Evolutionary conservation across 2,888 invertebrate genomes (phyloP).

Genomic region (Aporophyla nigra): DNA sequence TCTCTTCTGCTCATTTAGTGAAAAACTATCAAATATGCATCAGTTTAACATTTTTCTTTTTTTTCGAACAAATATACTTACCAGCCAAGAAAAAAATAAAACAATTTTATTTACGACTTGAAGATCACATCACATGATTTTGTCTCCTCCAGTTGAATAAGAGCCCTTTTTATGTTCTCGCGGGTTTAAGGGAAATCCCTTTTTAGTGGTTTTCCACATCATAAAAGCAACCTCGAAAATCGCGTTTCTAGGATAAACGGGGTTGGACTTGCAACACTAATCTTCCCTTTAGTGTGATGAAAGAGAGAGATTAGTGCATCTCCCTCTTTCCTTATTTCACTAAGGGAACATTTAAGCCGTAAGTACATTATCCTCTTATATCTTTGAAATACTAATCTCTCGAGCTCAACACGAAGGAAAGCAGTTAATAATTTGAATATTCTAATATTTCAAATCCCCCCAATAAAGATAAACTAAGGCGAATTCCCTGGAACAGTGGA

Average conservation of each 20-base stretch:
- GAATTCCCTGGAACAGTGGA: conserved; percentile 52
- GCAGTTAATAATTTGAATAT: conserved; percentile 44
- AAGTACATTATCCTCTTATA: conserved; percentile 39
- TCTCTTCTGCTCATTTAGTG: background rate
- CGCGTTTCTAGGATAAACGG: conserved; percentile 4
- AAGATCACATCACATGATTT: conserved; percentile 36
- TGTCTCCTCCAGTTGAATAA: conserved; percentile 44
- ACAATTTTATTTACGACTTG: conserved; percentile 33
- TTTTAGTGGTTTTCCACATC: conserved; percentile 47
- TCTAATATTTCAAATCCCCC: conserved; percentile 49
- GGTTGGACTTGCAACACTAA: conserved; percentile 4
- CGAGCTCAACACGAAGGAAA: conserved; percentile 21
- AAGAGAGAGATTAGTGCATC: background rate
- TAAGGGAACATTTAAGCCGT: conserved; percentile 5
- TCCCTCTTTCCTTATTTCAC: conserved; percentile 6
- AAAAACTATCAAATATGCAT: no score
- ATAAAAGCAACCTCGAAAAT: conserved; percentile 35
- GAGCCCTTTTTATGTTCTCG: conserved; percentile 43
- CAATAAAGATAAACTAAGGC: conserved; percentile 56
- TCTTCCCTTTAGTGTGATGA: background rate
- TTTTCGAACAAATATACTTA: background rate
- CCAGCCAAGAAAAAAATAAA: background rate
- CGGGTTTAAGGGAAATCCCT: conserved; percentile 44
- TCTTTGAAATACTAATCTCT: conserved; percentile 40
- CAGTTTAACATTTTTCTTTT: no score